A percentile compares a stretch with the other conserved stretches of the same genome.
Conservation (phyloP, 2,113 vertebrate species). For the Callocephalon fimbriatum region DNA sequence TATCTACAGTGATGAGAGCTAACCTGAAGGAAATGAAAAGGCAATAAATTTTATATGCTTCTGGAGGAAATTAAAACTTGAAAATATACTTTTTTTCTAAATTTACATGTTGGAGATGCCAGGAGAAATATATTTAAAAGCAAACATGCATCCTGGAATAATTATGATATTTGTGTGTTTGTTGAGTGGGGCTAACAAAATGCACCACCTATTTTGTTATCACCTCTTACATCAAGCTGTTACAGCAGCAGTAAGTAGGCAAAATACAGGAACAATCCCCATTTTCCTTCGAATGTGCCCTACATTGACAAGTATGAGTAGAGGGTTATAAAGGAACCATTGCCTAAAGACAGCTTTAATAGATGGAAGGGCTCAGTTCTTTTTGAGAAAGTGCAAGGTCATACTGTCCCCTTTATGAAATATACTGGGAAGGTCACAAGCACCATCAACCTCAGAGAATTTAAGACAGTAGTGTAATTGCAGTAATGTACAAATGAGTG, state of each 20-base stretch:
- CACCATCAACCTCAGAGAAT: background rate
- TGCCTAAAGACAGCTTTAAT: background rate
- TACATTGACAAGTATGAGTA: background rate
- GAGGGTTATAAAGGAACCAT: background rate
- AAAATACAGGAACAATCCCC: background rate
- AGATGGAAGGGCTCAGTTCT: background rate
- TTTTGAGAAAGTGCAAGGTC: background rate
- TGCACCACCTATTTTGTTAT: background rate
- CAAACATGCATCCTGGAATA: background rate
- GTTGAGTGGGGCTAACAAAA: background rate
- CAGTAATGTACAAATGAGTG: background rate
- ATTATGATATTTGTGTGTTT: fast-evolving
- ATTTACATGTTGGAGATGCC: background rate
- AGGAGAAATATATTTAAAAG: background rate
- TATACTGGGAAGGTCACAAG: background rate
- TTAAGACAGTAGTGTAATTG: background rate
- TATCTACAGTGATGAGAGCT: background rate
- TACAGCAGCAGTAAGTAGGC: background rate
- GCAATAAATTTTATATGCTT: background rate
- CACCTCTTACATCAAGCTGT: background rate
- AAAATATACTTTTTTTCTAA: background rate
- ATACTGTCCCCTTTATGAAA: background rate
- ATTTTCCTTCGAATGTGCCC: background rate
- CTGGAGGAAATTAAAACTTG: background rate
- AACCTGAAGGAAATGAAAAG: background rate